Base-by-base conservation (phyloP, 2,797 vertebrate genomes). In the Benthosema pterotum region DNA sequence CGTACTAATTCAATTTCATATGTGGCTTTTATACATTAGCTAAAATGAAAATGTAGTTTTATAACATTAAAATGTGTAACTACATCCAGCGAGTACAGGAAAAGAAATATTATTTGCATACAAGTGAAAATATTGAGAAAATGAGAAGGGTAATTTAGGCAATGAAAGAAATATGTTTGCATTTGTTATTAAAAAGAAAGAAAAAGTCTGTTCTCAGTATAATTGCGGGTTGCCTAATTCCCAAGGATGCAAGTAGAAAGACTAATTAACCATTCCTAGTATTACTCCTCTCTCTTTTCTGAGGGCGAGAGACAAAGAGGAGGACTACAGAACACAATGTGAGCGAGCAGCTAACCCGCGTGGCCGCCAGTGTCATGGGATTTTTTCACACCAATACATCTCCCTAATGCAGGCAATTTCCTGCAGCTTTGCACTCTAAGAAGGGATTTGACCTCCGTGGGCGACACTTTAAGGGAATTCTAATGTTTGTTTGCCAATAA, bases 401-500 rank as follows among this genome's bases (percentile, higher is more conserved):
- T 93, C 84, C 83, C 80, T 91, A 93, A 93, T 91, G 83, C 89
- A 78, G 79, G 89, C 91, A 93, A 93, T 93, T 93, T 93, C 92
- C 92, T 93, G 90, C 79, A 92, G 91, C 90, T 92, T 92, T 90
- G 81, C 86, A 84, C 78, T 79, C 75, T 74, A 62, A 84, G 87
- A 87, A 77, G 77, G 84, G 83, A 87, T 87, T 84, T 91, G 87
- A 91, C 87, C 88, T 85, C 82, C 82, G 73, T 68, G 78, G 86
- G 81, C 70, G 48, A 81, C 74, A 84, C 77, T 91, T 87, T 68
- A 79, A 85, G 84, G 58, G 81, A 88, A 89, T 91, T 86, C 78
- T 76, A 89, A 90, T 88, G 81, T 89, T 91, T 84, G 83, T 89
- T 91, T 84, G 83, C 79, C 86, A 87, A 86, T 83, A 87, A 89